Base-by-base conservation (phyloP, 2,797 vertebrate species). In the Diplodus puntazzo region DNA sequence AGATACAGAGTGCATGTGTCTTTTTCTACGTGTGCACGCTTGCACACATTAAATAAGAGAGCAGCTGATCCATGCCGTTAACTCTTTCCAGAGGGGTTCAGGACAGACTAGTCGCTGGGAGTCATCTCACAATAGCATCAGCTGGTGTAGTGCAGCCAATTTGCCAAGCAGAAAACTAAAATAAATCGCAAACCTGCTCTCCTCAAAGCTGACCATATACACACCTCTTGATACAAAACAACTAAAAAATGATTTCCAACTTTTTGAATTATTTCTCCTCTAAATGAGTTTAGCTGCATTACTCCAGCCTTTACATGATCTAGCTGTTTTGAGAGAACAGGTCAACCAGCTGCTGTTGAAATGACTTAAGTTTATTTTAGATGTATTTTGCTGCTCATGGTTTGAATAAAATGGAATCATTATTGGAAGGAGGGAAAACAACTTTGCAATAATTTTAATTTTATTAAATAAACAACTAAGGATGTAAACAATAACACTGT, bases 11-110 rank as follows among this genome's bases (percentile, higher is more conserved):
- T 11, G 45, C 52, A 65, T 48, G 49, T 49, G 42, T 25, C n/a
- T 25, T 0, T 23, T 23, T 45, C 49, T 58, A 4, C 30, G 25
- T 17, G 50, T 55, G 48, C 46, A 20, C 7, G 11, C 25, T 3
- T 30, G 46, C 49, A 68, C 59, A 65, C 88, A 91, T 81, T 91
- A 52, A 80, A 82, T 83, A 80, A 84, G 86, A 91, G 90, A 89
- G 90, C 94, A 93, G 93, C 94, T 90, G 94, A 95, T 92, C 89
- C 92, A 58, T 86, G 76, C 93, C 84, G 88, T 96, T 96, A 96
- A 95, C 95, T 93, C 95, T 88, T 94, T 78, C 18, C 62, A 55
- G 7, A 50, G 45, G 63, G 60, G 54, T 45, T 45, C 39, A 39
- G 62, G 45, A 45, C 61, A 34, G 46, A 66, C 49, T 21, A 3